Base-by-base conservation (phyloP, 2,888 invertebrate species). In the Eucera pruinosa region DNA sequence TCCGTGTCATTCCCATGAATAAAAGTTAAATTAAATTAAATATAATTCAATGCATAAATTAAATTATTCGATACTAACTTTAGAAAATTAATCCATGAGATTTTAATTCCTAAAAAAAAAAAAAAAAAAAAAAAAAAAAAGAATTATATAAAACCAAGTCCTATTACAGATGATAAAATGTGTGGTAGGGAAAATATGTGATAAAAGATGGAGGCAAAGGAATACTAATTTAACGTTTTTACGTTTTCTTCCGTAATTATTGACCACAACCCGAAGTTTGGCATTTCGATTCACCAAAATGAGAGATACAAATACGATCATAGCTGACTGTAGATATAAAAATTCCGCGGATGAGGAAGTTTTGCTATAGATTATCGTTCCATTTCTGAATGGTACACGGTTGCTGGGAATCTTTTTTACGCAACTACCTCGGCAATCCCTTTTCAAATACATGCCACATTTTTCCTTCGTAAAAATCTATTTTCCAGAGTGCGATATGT, bases 401-500 rank as follows among this genome's bases (percentile, higher is more conserved):
- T 48, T 20, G n/a, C 27, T 2, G 6, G 27, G 18, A 48, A 48
- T 13, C 30, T 41, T 60, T 58, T 65, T 54, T 47, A 23, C 58
- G 15, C 52, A 39, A 47, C 39, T 20, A 41, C 41, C 41, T 9
- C 39, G 48, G 58, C 50, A 60, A 58, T 65, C 65, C 52, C 47
- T 60, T 73, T 55, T 18, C 74, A 54, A 54, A 60, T 60, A 60
- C 47, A 64, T 65, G 64, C 58, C 45, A 75, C 75, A 65, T 65
- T 73, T 73, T 43, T 54, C 43, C 55, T 33, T 52, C 27, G 57
- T 58, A 57, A 58, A 54, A 73, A 73, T 65, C 74, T 74, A 75
- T 75, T 73, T 74, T 60, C 52, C 75, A 41, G 45, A 47, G 57
- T 33, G 54, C 60, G 58, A 60, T 58, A 60, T 41, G 65, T 58